phyloP scores from a whole-genome alignment of 92 coral and sea anemone genomes.

The Palythoa grandis region DNA sequence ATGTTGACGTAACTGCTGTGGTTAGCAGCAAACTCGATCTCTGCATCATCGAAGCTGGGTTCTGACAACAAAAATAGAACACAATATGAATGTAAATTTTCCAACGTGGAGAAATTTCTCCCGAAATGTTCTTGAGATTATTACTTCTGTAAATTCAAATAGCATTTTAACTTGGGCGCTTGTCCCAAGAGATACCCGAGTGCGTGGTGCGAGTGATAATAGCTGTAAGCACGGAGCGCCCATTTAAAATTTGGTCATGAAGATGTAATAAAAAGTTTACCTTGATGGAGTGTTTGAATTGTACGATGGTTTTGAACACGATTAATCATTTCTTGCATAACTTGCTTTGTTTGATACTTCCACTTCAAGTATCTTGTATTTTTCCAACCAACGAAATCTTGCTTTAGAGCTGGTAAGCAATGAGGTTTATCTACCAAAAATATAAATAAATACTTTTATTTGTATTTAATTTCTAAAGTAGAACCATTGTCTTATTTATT shows the following conservation, averaged over 20 bases:
- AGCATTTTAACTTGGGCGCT: too few species aligned
- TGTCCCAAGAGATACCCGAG: too few species aligned
- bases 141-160: too few species aligned
- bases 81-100: too few species aligned
- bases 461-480: too few species aligned
- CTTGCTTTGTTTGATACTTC: conserved; percentile 8
- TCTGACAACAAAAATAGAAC: not conserved
- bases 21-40: conserved; percentile 53
- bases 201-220: too few species aligned
- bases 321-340: conserved; percentile 9
- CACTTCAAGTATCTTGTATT: conserved; percentile 14
- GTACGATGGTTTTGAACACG: not conserved
- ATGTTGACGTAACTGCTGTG: conserved; percentile 65
- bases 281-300: not conserved
- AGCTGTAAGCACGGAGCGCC: too few species aligned
- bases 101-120: too few species aligned
- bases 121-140: too few species aligned
- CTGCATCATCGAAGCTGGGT: conserved; percentile 45
- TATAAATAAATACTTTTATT: not conserved
- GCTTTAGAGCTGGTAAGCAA: not conserved
- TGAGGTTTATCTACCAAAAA: not conserved
- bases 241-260: too few species aligned
- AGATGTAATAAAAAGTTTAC: not conserved
- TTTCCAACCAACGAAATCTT: conserved; percentile 19
- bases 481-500: too few species aligned